These are phyloP conservation scores for Pholis gunnellus DNA, from an alignment of 2,113 vertebrate species.

Conservation along the genomic window DNA sequence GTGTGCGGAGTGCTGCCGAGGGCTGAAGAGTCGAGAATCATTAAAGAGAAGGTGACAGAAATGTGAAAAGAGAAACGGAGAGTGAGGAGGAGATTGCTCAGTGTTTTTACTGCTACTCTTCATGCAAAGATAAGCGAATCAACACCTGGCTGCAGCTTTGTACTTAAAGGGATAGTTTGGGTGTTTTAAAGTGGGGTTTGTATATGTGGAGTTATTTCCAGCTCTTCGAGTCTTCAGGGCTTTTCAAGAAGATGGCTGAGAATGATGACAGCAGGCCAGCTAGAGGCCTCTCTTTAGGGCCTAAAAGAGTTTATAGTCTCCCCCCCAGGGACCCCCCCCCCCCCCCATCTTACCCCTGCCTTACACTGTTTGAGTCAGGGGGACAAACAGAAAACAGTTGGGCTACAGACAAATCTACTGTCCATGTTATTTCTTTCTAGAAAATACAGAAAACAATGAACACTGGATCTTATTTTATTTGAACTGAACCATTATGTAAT, in stretches of 20 bases:
- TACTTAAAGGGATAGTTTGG: not conserved
- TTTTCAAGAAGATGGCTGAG: constrained; percentile 61
- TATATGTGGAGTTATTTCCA: not conserved
- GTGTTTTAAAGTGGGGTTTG: not conserved
- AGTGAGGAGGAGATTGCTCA: not conserved
- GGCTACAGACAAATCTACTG: not conserved
- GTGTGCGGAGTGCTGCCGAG: constrained; percentile 8
- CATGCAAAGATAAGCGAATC: not conserved
- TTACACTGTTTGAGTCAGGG: constrained; percentile 72
- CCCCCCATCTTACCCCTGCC: constrained; percentile 80
- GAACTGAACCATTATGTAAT: constrained; percentile 20
- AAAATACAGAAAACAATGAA: constrained; percentile 1
- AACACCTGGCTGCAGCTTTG: not conserved
- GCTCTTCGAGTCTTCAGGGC: not conserved
- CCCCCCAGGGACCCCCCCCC: constrained; percentile 65
- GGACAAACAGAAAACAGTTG: constrained; percentile 47
- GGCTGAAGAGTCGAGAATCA: constrained; percentile 9
- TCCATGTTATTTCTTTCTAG: not conserved
- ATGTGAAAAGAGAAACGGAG: not conserved
- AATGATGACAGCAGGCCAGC: constrained; percentile 31
- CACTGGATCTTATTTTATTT: not conserved
- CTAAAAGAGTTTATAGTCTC: constrained; percentile 82
- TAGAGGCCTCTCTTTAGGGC: constrained; percentile 72
- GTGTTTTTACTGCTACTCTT: not conserved
- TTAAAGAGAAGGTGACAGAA: not conserved